Conservation (phyloP, 2,888 invertebrate genomes). For the Lamellibrachia satsuma region DNA sequence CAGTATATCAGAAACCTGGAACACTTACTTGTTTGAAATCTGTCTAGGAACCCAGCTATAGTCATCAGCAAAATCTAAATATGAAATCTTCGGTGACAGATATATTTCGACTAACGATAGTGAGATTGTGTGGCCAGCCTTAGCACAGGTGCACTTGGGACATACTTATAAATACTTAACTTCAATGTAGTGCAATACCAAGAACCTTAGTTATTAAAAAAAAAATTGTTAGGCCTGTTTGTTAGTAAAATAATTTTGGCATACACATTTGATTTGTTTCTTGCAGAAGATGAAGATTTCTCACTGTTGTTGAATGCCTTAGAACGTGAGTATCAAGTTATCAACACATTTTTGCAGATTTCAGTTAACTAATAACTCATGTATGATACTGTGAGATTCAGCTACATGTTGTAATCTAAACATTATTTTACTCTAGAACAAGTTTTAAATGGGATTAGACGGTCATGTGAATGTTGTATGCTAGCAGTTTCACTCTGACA, state of each 20-base stretch:
- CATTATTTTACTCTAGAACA: background rate
- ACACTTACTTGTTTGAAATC: background rate
- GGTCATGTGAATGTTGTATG: background rate
- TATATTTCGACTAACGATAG: no score
- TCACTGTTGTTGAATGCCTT: constrained; percentile 39
- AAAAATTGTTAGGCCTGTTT: background rate
- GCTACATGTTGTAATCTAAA: no score
- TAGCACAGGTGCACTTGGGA: no score
- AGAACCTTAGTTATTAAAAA: background rate
- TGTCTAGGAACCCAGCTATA: background rate
- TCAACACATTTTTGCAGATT: no score
- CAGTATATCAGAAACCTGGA: background rate
- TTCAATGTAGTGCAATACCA: background rate
- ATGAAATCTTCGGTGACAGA: background rate
- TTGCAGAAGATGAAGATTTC: constrained; percentile 46
- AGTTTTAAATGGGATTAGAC: background rate
- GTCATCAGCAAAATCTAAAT: constrained; percentile 18
- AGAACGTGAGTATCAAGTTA: constrained; percentile 33
- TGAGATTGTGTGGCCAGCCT: no score
- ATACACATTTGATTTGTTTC: constrained; percentile 14
- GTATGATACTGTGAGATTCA: no score
- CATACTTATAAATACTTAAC: no score
- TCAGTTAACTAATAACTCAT: no score
- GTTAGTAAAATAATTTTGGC: constrained; percentile 14
- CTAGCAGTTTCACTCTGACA: background rate